Evolutionary conservation across 2,113 vertebrate genomes (phyloP), one percentile per base, ranked within the genome.

Genomic region (Paramisgurnus dabryanus): DNA sequence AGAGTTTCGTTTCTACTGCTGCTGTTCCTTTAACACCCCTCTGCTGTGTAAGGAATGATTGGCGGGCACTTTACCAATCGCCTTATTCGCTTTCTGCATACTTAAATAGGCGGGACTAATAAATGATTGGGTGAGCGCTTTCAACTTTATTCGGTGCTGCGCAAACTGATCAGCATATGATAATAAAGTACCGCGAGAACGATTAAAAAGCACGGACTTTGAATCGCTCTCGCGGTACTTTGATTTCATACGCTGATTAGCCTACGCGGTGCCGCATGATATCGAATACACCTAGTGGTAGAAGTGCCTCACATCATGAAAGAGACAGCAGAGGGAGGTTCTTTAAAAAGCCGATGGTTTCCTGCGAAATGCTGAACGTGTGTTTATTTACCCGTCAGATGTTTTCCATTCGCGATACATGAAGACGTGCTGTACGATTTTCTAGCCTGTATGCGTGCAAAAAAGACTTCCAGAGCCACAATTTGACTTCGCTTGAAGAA

Each of bases 1-100:
- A 90, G 86, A 85, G 90, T 92, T 93, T 92, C 91, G 80, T 78
- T 91, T 67, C 53, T 17, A 10, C 43, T 12, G 53, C 5, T 84
- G 8, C 5, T 84, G 8, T 5, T 17, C 4, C 13, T 1, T 3
- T 1, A 5, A 8, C 15, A 6, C 43, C 45, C 86, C 11, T 80
- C 82, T 40, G 34, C 65, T 11, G 0, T 11, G 0, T 0, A 3
- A 11, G 3, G 4, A 13, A 50, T 64, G 83, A 90, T 64, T 88
- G 91, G 84, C 90, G 41, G 6, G 3, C 0, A 0, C 0, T 4
- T 18, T 1, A 67, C 87, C 86, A 92, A 84, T 79, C 4, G 47
- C 3, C 18, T 18, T 49, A 15, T 2, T 34, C 40, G 18, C n/a
- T 6, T 5, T 17, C 55, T 7, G 6, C 3, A 6, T 58, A 6